These are phyloP conservation scores for Morinoia aosen DNA, from an alignment of 2,888 invertebrate species.

Conservation along the genomic window DNA sequence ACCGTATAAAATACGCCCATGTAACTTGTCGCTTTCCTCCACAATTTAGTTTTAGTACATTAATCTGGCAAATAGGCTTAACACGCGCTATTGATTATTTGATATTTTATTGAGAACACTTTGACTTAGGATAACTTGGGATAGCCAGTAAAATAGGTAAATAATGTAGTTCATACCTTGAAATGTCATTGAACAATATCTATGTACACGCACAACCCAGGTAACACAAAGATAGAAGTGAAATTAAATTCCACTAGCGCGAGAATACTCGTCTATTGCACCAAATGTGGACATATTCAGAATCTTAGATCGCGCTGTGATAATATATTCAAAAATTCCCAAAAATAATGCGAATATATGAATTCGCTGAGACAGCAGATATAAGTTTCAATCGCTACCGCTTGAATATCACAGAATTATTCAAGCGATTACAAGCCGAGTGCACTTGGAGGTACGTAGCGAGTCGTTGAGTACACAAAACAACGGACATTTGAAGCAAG, in stretches of 20 bases:
- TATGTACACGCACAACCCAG: neutral
- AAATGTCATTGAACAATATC: neutral
- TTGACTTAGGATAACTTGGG: neutral
- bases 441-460: neutral
- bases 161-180: neutral
- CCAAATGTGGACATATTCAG: neutral
- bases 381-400: neutral
- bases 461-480: neutral
- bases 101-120: conserved; percentile 36
- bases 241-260: neutral
- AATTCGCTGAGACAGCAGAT: neutral
- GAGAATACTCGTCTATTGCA: neutral
- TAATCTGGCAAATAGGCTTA: too few relatives aligned
- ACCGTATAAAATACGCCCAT: too few relatives aligned
- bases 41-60: too few relatives aligned
- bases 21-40: too few relatives aligned
- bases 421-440: neutral
- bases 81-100: neutral
- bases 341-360: neutral
- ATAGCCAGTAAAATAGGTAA: neutral
- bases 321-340: neutral
- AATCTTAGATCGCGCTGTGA: neutral
- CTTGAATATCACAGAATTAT: neutral
- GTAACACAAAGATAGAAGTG: neutral
- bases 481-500: neutral